Conservation (phyloP, 2,113 vertebrate species). For the Willisornis vidua region DNA sequence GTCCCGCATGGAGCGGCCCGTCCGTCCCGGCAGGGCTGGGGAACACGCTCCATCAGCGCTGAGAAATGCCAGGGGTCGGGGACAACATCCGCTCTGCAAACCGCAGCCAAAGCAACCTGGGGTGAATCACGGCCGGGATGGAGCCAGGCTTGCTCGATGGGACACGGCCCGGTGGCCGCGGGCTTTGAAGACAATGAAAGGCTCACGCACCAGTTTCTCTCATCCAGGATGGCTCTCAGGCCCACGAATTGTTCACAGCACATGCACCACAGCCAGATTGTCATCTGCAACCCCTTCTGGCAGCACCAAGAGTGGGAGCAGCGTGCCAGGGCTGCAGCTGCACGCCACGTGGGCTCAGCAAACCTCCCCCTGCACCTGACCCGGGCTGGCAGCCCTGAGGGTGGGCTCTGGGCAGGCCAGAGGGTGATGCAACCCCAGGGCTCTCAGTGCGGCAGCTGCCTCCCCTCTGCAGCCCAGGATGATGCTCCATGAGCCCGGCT, state of each 20-base stretch:
- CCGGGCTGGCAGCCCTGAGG: neutral
- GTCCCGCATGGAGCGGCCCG: neutral
- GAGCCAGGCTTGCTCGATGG: neutral
- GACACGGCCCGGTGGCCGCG: rapidly evolving
- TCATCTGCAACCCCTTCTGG: constrained; percentile 49
- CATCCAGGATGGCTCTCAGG: neutral
- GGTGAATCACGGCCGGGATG: neutral
- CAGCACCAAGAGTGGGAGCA: neutral
- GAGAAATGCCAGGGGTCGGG: neutral
- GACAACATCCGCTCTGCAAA: neutral
- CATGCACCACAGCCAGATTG: neutral
- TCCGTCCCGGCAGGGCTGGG: neutral
- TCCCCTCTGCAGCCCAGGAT: rapidly evolving
- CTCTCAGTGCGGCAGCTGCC: neutral
- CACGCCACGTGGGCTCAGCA: rapidly evolving
- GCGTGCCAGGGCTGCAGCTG: neutral
- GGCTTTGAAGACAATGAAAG: neutral
- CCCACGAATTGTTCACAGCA: neutral
- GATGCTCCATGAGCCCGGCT: neutral
- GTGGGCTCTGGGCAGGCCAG: neutral
- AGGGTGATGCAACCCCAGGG: neutral
- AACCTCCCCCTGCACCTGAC: neutral
- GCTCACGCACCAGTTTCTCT: neutral
- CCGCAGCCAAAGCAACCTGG: constrained; percentile 24
- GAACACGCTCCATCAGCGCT: neutral